Base-by-base conservation (phyloP, 64 coral and sea anemone genomes). In the Stylophora pistillata region DNA sequence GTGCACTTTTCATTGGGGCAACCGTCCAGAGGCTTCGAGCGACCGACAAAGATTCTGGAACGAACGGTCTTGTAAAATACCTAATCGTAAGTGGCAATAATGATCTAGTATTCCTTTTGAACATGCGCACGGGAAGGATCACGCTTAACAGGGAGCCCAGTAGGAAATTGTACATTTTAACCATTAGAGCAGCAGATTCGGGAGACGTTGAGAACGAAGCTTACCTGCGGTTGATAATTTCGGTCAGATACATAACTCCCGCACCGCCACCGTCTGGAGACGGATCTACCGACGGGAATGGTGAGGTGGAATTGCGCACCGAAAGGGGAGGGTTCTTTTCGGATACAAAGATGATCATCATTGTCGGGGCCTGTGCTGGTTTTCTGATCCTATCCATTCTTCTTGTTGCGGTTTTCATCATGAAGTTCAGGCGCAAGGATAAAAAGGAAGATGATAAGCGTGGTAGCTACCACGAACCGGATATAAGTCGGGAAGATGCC, bases 401-500 rank as follows among this genome's bases (percentile, higher is more conserved):
- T 5, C 68, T 89, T 6, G 73, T 80, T 29, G 87, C 80, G 34
- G 81, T 97, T 29, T 56, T 97, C 5, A n/a, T 86, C 62, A 13
- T 76, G n/a, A 92, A 76, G 71, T 88, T 62, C 64, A 90, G 74
- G 86, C 95, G 65, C 28, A 97, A 72, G 79, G 29, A 30, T 14
- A 29, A 20, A 2, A 53, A 21, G 27, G 52, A 55, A 30, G 47
- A 27, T 0, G 80, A 27, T n/a, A 84, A 84, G 5, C 79, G 92
- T 21, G 33, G 74, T 13, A 97, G 87, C 58, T 93, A 86, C n/a
- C 74, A 88, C 15, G 95, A 97, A 55, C 87, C 95, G 0, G 95
- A 97, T n/a, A 93, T 97, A 18, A 97, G 87, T 11, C 87, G 95
- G 3, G 95, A 97, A 74, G 87, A 91, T 34, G 95, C 95, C 13